phyloP scores from a whole-genome alignment of 2,797 vertebrate genomes.

The Geotrypetes seraphini region DNA sequence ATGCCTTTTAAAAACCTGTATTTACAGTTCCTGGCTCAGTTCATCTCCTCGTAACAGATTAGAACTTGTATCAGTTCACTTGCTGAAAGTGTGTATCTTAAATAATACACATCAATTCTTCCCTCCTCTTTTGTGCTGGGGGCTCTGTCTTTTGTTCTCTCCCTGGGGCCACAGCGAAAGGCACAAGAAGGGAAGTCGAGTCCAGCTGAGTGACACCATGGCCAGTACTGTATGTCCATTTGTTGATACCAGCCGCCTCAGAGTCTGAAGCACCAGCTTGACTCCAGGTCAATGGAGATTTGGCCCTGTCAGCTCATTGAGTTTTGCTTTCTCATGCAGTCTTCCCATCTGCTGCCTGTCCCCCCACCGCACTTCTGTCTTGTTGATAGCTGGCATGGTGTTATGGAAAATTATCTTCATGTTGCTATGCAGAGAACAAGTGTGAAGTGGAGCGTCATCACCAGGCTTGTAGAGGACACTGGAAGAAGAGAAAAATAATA shows the following conservation, averaged over 20 bases:
- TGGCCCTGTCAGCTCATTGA: background rate
- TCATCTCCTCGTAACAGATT: conserved; percentile 54
- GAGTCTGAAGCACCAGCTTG: conserved; percentile 11
- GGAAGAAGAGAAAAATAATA: conserved; percentile 24
- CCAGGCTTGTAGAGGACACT: conserved; percentile 98
- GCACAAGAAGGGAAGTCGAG: too few species aligned
- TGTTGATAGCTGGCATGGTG: conserved; percentile 46
- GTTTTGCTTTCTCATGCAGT: too few species aligned
- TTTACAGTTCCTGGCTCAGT: conserved; percentile 62
- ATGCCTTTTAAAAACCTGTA: conserved; percentile 23
- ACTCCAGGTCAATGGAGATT: conserved; percentile 5
- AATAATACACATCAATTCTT: conserved; percentile 15
- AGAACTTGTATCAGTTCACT: conserved; percentile 37
- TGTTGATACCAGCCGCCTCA: too few species aligned
- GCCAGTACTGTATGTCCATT: background rate
- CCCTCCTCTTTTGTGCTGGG: conserved; percentile 14
- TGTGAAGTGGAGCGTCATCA: conserved; percentile 78
- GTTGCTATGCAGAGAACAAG: conserved; percentile 64
- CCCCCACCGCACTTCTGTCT: too few species aligned
- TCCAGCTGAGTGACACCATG: too few species aligned
- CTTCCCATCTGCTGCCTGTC: too few species aligned
- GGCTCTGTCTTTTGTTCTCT: conserved; percentile 8
- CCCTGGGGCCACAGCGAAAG: conserved; percentile 11
- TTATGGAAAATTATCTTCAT: conserved; percentile 61
- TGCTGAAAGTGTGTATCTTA: conserved; percentile 18